Base-by-base conservation (phyloP, 2,888 invertebrate species). In the Drosophila helvetica region DNA sequence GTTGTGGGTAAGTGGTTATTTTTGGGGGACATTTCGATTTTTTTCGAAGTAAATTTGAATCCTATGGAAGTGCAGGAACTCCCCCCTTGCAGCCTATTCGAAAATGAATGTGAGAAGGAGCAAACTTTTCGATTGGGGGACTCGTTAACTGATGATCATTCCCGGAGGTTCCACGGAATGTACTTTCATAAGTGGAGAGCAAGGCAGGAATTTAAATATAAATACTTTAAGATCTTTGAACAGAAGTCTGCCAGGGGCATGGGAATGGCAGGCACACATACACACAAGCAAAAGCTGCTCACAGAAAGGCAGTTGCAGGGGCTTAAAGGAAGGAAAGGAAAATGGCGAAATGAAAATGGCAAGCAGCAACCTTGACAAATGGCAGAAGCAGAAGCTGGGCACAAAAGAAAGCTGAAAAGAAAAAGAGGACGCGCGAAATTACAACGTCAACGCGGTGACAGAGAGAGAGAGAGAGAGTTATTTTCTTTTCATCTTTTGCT, bases 381-480 rank as follows among this genome's bases (percentile, higher is more conserved):
- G 30, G 15, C 15, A 38, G 38, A 15, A 15, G 15, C 6, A 7
- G 15, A 38, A 6, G 15, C 15, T 15, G 2, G 38, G 55, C 62
- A 57, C 48, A 51, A 63, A 66, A 51, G 46, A 15, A 25, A 58
- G 27, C 30, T 69, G 60, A 45, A 70, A 69, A 78, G 47, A 46
- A 45, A 22, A 51, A 27, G 22, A 30, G 15, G 30, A 60, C 62
- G 60, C 68, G 81, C 67, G 66, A 81, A 86, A 86, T 80, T 86
- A 84, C 84, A 80, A 68, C 65, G 67, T 74, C 79, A 86, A 77
- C 71, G 84, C 71, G 61, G 67, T 57, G 52, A 54, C 43, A 60
- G 50, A 60, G 50, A 48, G 65, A 22, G 22, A 22, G 22, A 4
- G 22, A 22, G 22, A 22, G 50, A 48, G 65, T 54, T 62, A 42